Evolutionary conservation across 2,888 invertebrate genomes (phyloP), one percentile per base, ranked within the genome.

Genomic region (Dioctria linearis): DNA sequence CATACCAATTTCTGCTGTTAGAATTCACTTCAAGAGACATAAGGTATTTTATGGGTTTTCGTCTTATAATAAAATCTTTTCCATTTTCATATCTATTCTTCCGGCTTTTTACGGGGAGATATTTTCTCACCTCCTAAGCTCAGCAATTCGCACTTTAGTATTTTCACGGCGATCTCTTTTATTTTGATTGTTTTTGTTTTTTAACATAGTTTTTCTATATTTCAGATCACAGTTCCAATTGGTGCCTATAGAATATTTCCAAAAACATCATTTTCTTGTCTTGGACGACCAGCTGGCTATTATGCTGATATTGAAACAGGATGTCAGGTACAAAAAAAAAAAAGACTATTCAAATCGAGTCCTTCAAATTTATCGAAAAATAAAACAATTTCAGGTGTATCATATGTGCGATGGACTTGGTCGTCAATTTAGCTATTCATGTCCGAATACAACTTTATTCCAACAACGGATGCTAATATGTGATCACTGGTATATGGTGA

Each of bases 391-490:
- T 49, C 88, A 94, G 94, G 92, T 94, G 83, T 95, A 95, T 88
- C 94, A 95, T 90, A 94, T 95, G 94, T 95, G 95, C 87, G 94
- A 94, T 86, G 94, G 92, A 0, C 90, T 94, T 63, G 94, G 94
- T 0, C 90, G 94, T 0, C 93, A 94, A 90, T 95, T 94, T 89
- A 94, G 93, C 88, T 94, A 95, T 88, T 91, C 92, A 40, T 95
- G 95, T 84, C 95, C 95, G 42, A 94, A 94, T 88, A 94, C 94
- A 61, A 95, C 95, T 5, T 91, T 94, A 76, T 95, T 95, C 90
- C 95, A 95, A 87, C 95, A 95, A 87, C 90, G 94, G 67, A 94
- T 95, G 94, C 90, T 95, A 82, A 92, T 95, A 86, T 95, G 95
- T 86, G 94, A 95, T 88, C 95, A 95, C 87, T 89, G 89, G 94